Evolutionary conservation across 2,888 invertebrate species (phyloP), one percentile per base, ranked within the genome.

Genomic region (Campopleginae sp.): DNA sequence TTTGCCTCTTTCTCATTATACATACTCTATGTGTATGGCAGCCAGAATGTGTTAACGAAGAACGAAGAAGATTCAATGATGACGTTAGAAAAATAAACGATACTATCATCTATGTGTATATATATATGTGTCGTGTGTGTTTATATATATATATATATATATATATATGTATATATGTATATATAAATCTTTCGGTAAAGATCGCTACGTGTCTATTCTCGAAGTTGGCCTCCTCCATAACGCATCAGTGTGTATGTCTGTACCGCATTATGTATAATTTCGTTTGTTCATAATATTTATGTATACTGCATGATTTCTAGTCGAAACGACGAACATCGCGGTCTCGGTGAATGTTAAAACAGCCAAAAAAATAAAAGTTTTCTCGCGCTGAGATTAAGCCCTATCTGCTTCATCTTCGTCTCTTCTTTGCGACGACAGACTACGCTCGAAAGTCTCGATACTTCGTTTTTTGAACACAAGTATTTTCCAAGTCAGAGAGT

Each of bases 11-110:
- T 58, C 63, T 63, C 38, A 38, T 65, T 71, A 72, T 80, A 72
- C 54, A 86, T 63, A 78, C 84, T 76, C 85, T 70, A 66, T 82
- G 82, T 89, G 90, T 92, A 93, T 93, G 93, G 93, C 93, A 93
- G 92, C 91, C 91, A 91, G 91, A 93, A 92, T 92, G 89, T 86
- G 86, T 83, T 79, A 80, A 85, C 75, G 79, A 90, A 90, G 89
- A 90, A 88, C 83, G 86, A 90, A 89, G 86, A 78, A 86, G 72
- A 87, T 80, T 84, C 70, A 82, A 85, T 88, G 70, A 83, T 81
- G 87, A 86, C 86, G 86, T 88, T 91, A 90, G 90, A 91, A 92
- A 92, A 91, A 92, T 92, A 91, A 91, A 90, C 87, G 88, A 87
- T 90, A 90, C 87, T 84, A 86, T 87, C 65, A 87, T 88, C 82